Base-by-base conservation (phyloP, 1,140 invertebrate genomes). In the Cylas formicarius region DNA sequence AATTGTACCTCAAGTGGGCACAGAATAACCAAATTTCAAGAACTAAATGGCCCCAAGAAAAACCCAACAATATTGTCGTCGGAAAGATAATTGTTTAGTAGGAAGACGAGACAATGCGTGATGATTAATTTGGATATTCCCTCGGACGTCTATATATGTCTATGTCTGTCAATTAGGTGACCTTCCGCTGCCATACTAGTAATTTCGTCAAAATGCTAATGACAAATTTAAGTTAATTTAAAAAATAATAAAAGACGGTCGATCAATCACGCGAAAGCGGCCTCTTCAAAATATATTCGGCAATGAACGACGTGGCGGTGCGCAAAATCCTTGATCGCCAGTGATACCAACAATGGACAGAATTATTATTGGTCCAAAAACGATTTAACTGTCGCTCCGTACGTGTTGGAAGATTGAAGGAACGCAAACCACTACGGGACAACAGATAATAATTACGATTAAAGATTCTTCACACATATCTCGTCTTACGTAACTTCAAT, bases 391-490 rank as follows among this genome's bases (percentile, higher is more conserved):
- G 45, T 47, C 45, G 20, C 37, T 16, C 9, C 7, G 28, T 7
- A 47, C n/a, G n/a, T n/a, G n/a, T n/a, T n/a, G n/a, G n/a, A n/a
- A n/a, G n/a, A n/a, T n/a, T n/a, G n/a, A n/a, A n/a, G n/a, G n/a
- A n/a, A n/a, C n/a, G n/a, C n/a, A 40, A 21, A 18, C 37, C 16
- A 35, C 38, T 32, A 37, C 31, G 46, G 46, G 46, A 48, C 39
- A 48, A 42, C 17, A 24, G 40, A 36, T 21, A 43, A 34, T 48
- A 43, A 43, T 48, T 42, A 48, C 20, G 39, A 42, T 37, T 43
- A 36, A 48, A 48, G 46, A 42, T 42, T 48, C 38, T 28, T 27
- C 40, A 43, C 46, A 44, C 27, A 47, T 40, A 48, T 43, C 29
- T 31, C 14, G 33, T 18, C 46, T 48, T 48, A 48, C 46, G 46